Evolutionary conservation across 2,888 invertebrate genomes (phyloP).

Genomic region (Branchinecta sandiegonensis): DNA sequence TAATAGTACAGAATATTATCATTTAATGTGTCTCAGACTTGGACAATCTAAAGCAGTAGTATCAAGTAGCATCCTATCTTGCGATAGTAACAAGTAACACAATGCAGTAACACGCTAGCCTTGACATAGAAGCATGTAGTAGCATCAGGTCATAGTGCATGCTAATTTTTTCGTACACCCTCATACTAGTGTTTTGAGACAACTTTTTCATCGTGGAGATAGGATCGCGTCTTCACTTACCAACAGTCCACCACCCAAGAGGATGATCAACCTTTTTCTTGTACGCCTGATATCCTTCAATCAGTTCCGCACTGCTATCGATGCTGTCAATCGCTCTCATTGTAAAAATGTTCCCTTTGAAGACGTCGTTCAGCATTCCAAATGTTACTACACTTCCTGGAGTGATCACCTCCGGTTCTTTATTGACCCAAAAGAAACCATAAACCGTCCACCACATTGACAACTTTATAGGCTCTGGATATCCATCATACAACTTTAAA

Average conservation of each 20-base stretch:
- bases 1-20: no score
- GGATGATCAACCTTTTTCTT: neutral
- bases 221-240: neutral
- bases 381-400: conserved; percentile 41
- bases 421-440: conserved; percentile 53
- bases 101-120: no score
- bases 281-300: neutral
- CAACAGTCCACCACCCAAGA: neutral
- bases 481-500: conserved; percentile 50
- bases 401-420: conserved; percentile 33
- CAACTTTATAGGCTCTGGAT: conserved; percentile 46
- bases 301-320: neutral
- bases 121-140: no score
- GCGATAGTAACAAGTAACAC: no score
- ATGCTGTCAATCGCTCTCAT: neutral
- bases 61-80: no score
- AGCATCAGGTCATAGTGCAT: no score
- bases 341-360: conserved; percentile 17
- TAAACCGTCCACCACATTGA: conserved; percentile 49
- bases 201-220: no score
- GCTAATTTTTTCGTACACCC: no score
- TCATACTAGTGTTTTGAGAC: no score
- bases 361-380: conserved; percentile 29
- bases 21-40: no score
- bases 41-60: no score